Conservation (phyloP, 1,140 invertebrate genomes). For the Drosophila parvula region DNA sequence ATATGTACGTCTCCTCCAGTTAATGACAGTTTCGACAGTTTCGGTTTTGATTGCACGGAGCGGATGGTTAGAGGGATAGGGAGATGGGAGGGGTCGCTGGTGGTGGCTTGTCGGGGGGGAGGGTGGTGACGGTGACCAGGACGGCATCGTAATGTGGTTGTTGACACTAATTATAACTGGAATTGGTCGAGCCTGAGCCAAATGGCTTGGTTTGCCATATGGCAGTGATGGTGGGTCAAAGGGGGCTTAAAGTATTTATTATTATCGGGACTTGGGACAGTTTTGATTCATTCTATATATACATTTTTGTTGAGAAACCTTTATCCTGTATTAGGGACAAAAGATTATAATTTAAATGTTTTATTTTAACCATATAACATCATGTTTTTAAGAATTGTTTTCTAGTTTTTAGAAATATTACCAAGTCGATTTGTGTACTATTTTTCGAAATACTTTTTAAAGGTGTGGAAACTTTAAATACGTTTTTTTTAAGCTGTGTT, state of each 20-base stretch:
- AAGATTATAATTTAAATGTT: neutral
- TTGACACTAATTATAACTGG: constrained; percentile 82
- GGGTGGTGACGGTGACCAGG: constrained; percentile 21
- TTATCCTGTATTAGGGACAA: neutral
- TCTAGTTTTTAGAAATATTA: no score
- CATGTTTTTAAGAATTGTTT: no score
- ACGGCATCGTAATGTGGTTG: constrained; percentile 77
- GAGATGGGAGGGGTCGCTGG: constrained; percentile 25
- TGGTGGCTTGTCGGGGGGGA: constrained; percentile 1
- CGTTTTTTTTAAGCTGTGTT: no score
- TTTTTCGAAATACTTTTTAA: no score
- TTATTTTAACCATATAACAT: no score
- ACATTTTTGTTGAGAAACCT: neutral
- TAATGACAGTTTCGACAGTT: constrained; percentile 79
- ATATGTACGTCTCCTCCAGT: constrained; percentile 46
- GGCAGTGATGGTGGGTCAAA: neutral
- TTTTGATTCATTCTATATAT: neutral
- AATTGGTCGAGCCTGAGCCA: constrained; percentile 61
- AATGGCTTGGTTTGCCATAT: constrained; percentile 27
- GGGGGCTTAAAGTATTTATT: neutral
- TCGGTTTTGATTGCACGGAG: constrained; percentile 70
- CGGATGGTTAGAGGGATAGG: constrained; percentile 28
- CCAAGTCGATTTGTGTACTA: no score
- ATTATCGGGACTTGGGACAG: neutral
- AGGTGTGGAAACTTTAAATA: no score